These are phyloP conservation scores for Rhyacophila evoluta DNA, from an alignment of 2,888 invertebrate species.

Conservation along the genomic window DNA sequence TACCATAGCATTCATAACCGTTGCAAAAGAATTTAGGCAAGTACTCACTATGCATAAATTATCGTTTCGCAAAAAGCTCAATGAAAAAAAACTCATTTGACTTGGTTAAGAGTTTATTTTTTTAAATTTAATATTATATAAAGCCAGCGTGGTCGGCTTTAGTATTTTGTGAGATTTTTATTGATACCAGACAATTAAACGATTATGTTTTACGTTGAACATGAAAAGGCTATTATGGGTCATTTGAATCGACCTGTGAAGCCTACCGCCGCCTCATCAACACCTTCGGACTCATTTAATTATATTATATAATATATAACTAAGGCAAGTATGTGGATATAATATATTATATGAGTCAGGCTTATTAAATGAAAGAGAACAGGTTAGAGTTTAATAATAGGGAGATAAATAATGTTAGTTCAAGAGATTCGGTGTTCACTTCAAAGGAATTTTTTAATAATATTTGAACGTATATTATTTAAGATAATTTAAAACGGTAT, in stretches of 20 bases:
- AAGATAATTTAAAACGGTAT: no score
- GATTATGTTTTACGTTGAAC: conserved; percentile 44
- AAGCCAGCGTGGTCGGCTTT: background rate
- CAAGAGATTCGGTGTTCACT: no score
- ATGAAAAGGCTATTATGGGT: conserved; percentile 46
- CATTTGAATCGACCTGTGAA: conserved; percentile 26
- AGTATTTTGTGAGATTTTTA: conserved; percentile 30
- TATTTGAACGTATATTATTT: no score
- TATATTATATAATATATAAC: background rate
- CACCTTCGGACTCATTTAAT: conserved; percentile 2
- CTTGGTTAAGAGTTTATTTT: background rate
- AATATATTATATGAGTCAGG: no score
- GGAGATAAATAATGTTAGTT: no score
- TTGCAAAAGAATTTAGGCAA: conserved; percentile 1
- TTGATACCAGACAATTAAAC: conserved; percentile 49
- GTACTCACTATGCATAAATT: conserved; percentile 16
- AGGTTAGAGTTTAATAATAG: no score
- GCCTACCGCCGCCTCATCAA: conserved; percentile 22
- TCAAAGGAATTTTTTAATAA: no score
- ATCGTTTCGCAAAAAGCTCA: conserved; percentile 13
- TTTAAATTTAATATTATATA: background rate
- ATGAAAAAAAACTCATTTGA: conserved; percentile 2
- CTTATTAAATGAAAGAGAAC: background rate
- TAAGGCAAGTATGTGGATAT: no score
- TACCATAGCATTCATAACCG: conserved; percentile 13